phyloP scores from a whole-genome alignment of 2,797 vertebrate genomes.

The Alfaro cultratus region DNA sequence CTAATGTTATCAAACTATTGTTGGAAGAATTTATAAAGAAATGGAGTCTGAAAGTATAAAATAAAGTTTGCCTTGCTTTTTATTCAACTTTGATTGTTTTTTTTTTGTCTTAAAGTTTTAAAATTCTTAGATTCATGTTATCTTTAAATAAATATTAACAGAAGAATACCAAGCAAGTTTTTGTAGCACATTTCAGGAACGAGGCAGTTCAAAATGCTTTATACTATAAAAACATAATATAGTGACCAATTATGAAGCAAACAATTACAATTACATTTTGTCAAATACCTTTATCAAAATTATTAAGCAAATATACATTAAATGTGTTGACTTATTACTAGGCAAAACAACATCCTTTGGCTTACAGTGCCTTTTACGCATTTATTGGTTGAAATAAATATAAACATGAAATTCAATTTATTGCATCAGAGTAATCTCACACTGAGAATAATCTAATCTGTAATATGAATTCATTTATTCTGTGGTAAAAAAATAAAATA shows the following conservation, averaged over 20 bases:
- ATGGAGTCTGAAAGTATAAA: conserved; percentile 41
- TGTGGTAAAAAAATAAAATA: neutral
- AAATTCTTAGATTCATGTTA: neutral
- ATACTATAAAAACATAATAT: too few species aligned
- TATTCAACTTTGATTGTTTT: conserved; percentile 12
- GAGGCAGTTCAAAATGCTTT: too few species aligned
- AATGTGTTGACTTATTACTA: too few species aligned
- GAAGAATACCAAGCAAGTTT: neutral
- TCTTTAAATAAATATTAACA: neutral
- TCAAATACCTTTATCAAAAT: too few species aligned
- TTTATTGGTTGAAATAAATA: neutral
- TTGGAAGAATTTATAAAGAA: conserved; percentile 36
- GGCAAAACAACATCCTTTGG: neutral
- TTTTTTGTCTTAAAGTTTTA: neutral
- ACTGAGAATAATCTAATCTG: neutral
- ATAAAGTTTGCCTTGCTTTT: conserved; percentile 63
- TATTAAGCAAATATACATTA: too few species aligned
- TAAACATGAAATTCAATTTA: neutral
- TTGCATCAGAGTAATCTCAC: neutral
- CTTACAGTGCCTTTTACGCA: neutral
- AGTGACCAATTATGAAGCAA: too few species aligned
- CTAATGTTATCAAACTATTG: conserved; percentile 14
- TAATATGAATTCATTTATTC: neutral
- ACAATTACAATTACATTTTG: too few species aligned
- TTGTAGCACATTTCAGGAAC: too few species aligned